Evolutionary conservation across 2,113 vertebrate genomes (phyloP).

Genomic region (Spizaetus ornatus): DNA sequence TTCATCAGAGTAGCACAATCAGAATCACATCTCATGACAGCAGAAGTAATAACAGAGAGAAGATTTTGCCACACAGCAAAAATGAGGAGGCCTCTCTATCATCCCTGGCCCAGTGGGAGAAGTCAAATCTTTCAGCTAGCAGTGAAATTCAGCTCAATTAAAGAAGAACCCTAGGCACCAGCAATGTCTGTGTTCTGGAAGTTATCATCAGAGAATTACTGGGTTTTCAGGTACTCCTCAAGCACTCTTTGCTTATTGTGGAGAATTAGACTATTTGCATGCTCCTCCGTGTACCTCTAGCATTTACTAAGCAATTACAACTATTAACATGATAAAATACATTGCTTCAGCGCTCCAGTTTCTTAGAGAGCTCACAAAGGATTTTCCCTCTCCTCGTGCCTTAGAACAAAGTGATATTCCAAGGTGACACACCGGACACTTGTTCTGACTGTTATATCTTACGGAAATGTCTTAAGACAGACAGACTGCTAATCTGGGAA

Average conservation of each 20-base stretch:
- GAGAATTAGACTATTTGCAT: neutral
- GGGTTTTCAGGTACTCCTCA: neutral
- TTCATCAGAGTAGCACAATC: neutral
- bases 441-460: neutral
- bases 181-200: neutral
- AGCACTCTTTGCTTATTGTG: neutral
- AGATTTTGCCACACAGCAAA: neutral
- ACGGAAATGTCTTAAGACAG: neutral
- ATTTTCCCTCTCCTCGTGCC: neutral
- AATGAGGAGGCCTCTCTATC: neutral
- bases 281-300: neutral
- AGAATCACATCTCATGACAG: neutral
- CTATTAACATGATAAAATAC: neutral
- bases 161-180: neutral
- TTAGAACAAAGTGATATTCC: neutral
- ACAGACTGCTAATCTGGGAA: neutral
- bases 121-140: neutral
- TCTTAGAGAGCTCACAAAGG: neutral
- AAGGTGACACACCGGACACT: neutral
- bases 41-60: neutral
- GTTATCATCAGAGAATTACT: neutral
- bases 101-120: neutral
- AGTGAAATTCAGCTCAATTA: neutral
- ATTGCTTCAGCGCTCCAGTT: neutral
- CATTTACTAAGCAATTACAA: neutral